Evolutionary conservation across 53 echinoderm and acorn worm species (phyloP), one percentile per base, ranked within the genome.

Genomic region (Holothuria leucospilota): DNA sequence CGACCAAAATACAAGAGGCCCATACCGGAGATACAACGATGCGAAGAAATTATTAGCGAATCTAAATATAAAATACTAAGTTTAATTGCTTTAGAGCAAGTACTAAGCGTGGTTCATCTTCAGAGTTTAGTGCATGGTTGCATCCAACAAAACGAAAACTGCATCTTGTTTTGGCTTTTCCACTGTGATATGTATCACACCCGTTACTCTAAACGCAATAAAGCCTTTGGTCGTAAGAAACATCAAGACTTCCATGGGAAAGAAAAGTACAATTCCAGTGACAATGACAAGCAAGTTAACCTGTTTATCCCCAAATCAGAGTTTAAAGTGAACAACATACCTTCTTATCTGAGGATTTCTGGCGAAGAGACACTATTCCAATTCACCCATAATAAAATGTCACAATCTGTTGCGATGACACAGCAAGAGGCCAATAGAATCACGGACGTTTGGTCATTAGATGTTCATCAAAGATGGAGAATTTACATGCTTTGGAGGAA

Each of bases 401-500:
- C 42, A 39, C 63, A 63, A 26, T 6, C 40, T 82, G n/a, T 13
- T 65, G 41, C 29, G 12, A 64, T 82, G 82, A 82, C 26, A 5
- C 25, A 30, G 14, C 63, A 51, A 23, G 72, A 81, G 73, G 73
- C 82, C 69, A 11, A 46, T 46, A 38, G 38, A 53, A 28, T 87
- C 0, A 13, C 29, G 34, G 72, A 95, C 62, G 68, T 95, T 20
- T 93, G 93, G 93, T 20, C 24, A 29, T 59, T 95, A 74, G 2
- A 9, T 46, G 2, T 38, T 0, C 51, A 71, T 6, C 69, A 92
- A 27, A 87, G 94, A 53, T 96, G 96, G 96, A 66, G 84, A 20
- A 84, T 96, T 14, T 96, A 96, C 24, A 70, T 86, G 53, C 63
- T 70, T 29, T 96, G 96, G 96, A 49, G 88, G 7, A 41, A 69